Percentiles rank a stretch among this genome's conserved stretches.
phyloP scores from a whole-genome alignment of 2,113 vertebrate genomes.

The Channa maculata region DNA sequence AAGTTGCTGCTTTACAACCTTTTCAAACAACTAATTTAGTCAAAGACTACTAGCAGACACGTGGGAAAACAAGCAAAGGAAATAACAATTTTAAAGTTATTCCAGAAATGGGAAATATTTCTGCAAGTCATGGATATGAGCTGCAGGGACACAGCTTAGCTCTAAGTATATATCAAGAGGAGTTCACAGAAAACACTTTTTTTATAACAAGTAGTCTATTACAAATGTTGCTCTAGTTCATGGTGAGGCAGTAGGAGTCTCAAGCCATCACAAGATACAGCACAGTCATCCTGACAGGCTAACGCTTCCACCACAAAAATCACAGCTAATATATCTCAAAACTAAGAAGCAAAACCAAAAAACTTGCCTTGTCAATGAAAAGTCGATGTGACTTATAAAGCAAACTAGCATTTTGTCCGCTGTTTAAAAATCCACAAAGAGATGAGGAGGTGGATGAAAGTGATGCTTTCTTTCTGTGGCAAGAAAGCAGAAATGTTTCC shows the following conservation, averaged over 20 bases:
- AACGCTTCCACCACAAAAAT: background rate
- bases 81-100: background rate
- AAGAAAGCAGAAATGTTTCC: constrained; percentile 4
- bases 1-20: background rate
- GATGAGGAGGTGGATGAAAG: background rate
- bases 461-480: background rate
- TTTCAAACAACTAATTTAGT: background rate
- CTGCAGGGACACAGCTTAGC: background rate
- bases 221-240: background rate
- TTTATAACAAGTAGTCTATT: background rate
- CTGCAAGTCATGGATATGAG: background rate
- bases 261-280: constrained; percentile 11
- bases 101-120: constrained; percentile 23
- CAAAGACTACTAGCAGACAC: background rate
- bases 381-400: background rate
- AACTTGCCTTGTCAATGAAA: constrained; percentile 54
- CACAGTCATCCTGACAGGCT: constrained; percentile 39
- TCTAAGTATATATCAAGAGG: too few relatives aligned
- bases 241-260: constrained; percentile 5
- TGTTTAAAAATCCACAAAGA: constrained; percentile 32
- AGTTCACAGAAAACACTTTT: too few relatives aligned
- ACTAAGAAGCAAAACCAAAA: constrained; percentile 3
- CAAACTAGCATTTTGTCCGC: constrained; percentile 29
- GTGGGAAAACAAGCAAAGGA: too few relatives aligned
- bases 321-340: background rate